Base-by-base conservation (phyloP, 1,140 invertebrate genomes). In the Temnothorax nylanderi region DNA sequence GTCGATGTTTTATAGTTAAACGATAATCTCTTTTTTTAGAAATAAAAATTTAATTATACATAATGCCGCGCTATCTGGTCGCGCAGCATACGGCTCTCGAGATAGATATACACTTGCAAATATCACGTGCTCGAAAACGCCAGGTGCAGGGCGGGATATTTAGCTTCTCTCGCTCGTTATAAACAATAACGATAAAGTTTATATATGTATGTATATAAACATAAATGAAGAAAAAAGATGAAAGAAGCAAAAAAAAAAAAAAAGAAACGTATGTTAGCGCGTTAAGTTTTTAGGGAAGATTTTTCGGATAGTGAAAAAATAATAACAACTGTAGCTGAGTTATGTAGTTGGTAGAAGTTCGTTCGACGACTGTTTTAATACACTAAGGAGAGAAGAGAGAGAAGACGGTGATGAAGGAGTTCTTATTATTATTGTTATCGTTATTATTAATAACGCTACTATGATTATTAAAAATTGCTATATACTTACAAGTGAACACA, bases 281-380 rank as follows among this genome's bases (percentile, higher is more conserved):
- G 64, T 85, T 94, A 94, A 94, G 94, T 95, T 95, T 94, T 75
- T 95, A 95, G 94, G 8, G 49, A 84, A 88, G 80, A 92, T 92
- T 92, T 93, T 93, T 92, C 88, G 76, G 84, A 89, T 93, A 95
- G 93, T 67, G 75, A 62, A 86, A 87, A 74, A 67, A 90, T 75
- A 93, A 92, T 89, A 91, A 93, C 86, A 89, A 91, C 1, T 49
- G 87, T 94, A 94, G 94, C 72, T 82, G 87, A 95, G 94, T 94
- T 95, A 95, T 93, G 92, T 95, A 95, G 94, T 94, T 93, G 92
- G 89, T 95, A 94, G 93, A 91, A 54, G 74, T 89, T 91, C 88
- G 93, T 93, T 93, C 92, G 92, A 94, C 92, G 92, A 93, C 92
- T 95, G 94, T 94, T 94, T 94, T 93, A 94, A 94, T 94, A 93